These are phyloP conservation scores for Megaustenia siamemsis DNA, from an alignment of 2,888 invertebrate genomes.

Conservation along the genomic window DNA sequence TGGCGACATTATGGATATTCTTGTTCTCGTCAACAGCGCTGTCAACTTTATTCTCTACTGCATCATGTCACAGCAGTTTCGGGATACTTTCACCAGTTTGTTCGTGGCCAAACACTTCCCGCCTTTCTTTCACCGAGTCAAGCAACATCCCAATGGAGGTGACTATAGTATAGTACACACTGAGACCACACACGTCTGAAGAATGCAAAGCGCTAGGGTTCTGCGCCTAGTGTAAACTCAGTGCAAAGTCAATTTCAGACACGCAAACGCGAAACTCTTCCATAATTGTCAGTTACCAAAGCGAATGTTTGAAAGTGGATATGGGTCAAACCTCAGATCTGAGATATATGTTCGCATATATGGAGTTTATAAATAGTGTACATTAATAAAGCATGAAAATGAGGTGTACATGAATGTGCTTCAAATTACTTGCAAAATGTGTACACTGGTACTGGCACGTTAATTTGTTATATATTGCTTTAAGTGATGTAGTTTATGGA, in stretches of 20 bases:
- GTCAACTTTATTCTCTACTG: slow-evolving; percentile 96
- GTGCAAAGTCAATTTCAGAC: too few species aligned
- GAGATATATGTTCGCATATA: too few species aligned
- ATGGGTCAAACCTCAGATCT: too few species aligned
- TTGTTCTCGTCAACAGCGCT: slow-evolving; percentile 93
- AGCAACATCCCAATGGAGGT: slow-evolving; percentile 53
- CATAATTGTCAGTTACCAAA: neutral
- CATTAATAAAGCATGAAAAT: too few species aligned
- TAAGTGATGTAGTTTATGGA: neutral
- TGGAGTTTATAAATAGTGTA: too few species aligned
- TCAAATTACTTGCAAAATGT: too few species aligned
- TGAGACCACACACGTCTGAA: slow-evolving; percentile 71
- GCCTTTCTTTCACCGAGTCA: slow-evolving; percentile 51
- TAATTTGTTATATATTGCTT: neutral
- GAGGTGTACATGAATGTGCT: too few species aligned
- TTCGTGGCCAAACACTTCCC: slow-evolving; percentile 62
- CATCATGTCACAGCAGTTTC: slow-evolving; percentile 95
- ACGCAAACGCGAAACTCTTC: slow-evolving; percentile 15
- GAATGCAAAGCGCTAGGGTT: too few species aligned
- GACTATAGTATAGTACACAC: slow-evolving; percentile 68
- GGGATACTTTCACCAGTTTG: slow-evolving; percentile 82
- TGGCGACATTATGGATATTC: slow-evolving; percentile 91
- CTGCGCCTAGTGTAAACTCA: too few species aligned
- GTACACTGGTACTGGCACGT: neutral
- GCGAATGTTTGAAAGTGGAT: too few species aligned